A percentile compares a stretch with the other conserved stretches of the same genome.
Conservation (phyloP, 2,888 invertebrate species). For the Dryomyza anilis region DNA sequence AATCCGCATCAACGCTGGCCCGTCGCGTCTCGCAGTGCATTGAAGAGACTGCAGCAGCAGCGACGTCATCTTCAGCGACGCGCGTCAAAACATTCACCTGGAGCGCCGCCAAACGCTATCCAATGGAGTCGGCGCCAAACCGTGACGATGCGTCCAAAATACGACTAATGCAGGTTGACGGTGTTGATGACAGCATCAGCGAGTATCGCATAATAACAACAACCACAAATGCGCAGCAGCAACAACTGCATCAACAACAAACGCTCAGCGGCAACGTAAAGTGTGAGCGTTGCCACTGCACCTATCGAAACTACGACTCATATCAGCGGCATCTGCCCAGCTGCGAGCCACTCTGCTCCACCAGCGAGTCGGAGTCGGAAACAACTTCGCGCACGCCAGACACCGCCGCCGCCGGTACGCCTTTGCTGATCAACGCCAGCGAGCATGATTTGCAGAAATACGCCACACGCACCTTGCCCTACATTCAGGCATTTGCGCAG, state of each 20-base stretch:
- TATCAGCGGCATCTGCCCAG: constrained; percentile 78
- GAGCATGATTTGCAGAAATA: constrained; percentile 42
- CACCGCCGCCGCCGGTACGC: constrained; percentile 12
- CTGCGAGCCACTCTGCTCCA: constrained; percentile 77
- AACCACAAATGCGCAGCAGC: constrained; percentile 61
- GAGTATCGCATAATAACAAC: constrained; percentile 54
- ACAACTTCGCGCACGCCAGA: constrained; percentile 63
- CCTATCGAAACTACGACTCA: constrained; percentile 81
- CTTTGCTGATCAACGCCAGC: constrained; percentile 22
- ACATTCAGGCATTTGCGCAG: constrained; percentile 41
- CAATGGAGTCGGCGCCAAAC: constrained; percentile 37
- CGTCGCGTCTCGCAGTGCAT: constrained; percentile 52
- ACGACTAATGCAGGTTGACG: constrained; percentile 72
- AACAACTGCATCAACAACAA: too few relatives aligned
- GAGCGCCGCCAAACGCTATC: constrained; percentile 57
- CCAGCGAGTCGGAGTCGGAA: constrained; percentile 83
- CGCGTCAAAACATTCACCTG: constrained; percentile 52
- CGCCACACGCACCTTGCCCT: constrained; percentile 45
- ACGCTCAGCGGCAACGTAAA: constrained; percentile 70
- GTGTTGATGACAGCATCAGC: constrained; percentile 71
- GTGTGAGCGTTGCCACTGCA: constrained; percentile 86
- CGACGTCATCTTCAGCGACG: constrained; percentile 25
- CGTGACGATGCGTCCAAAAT: constrained; percentile 45
- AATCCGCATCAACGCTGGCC: constrained; percentile 42
- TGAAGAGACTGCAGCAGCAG: constrained; percentile 49